Conservation (phyloP, 2,888 invertebrate genomes). For the Euzetes globulus region DNA sequence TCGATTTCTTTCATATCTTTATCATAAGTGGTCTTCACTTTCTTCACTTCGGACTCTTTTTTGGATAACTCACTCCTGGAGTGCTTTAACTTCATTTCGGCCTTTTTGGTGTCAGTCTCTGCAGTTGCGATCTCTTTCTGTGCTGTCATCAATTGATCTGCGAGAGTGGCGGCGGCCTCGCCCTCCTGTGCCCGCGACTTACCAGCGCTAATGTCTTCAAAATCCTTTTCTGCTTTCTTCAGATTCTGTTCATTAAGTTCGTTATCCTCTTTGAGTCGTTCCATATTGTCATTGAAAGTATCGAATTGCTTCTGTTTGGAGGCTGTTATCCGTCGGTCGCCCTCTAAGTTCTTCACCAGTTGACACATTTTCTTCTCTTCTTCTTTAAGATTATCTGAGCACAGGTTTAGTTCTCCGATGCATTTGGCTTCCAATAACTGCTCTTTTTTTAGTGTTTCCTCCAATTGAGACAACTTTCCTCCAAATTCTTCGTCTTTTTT, state of each 20-base stretch:
- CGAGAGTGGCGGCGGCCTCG: slow-evolving; percentile 67
- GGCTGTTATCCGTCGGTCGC: slow-evolving; percentile 42
- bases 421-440: slow-evolving; percentile 63
- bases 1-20: slow-evolving; percentile 35
- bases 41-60: slow-evolving; percentile 60
- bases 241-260: slow-evolving; percentile 60
- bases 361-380: slow-evolving; percentile 63
- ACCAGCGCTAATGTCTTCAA: slow-evolving; percentile 76
- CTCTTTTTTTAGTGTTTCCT: slow-evolving; percentile 57
- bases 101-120: slow-evolving; percentile 68
- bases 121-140: slow-evolving; percentile 67
- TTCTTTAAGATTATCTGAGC: slow-evolving; percentile 58
- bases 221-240: slow-evolving; percentile 64
- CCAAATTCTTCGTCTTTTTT: slow-evolving; percentile 62
- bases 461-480: slow-evolving; percentile 58
- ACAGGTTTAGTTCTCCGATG: slow-evolving; percentile 57
- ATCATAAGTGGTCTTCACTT: slow-evolving; percentile 43
- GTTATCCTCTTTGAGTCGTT: slow-evolving; percentile 61
- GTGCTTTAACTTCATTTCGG: slow-evolving; percentile 64
- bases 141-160: slow-evolving; percentile 78
- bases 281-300: slow-evolving; percentile 56
- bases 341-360: slow-evolving; percentile 55
- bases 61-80: slow-evolving; percentile 57
- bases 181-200: slow-evolving; percentile 69
- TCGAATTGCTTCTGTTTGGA: slow-evolving; percentile 46